Evolutionary conservation across 2,797 vertebrate genomes (phyloP).

Genomic region (Glossophaga mutica): DNA sequence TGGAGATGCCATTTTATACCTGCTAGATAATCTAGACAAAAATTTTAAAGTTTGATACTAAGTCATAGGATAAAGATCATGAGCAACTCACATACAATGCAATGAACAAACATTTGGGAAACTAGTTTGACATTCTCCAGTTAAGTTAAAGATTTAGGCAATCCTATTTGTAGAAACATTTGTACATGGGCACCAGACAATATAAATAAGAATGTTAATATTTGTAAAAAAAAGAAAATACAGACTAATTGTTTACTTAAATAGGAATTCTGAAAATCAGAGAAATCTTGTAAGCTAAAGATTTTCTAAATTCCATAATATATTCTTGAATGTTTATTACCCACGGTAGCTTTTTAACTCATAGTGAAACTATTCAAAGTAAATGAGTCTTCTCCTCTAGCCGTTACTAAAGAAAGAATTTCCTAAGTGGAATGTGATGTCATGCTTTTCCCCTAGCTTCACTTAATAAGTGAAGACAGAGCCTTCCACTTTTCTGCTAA

Average conservation of each 20-base stretch:
- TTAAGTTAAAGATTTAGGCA: neutral
- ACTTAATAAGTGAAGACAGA: neutral
- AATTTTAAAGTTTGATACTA: neutral
- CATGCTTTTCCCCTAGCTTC: neutral
- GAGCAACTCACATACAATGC: neutral
- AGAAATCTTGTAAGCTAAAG: neutral
- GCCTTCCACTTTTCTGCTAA: conserved; percentile 5
- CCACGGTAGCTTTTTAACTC: neutral
- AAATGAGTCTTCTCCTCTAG: neutral
- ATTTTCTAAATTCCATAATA: neutral
- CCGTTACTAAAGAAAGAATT: neutral
- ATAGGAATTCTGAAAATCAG: neutral
- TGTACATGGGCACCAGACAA: neutral
- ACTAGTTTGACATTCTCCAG: neutral
- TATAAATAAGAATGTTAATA: neutral
- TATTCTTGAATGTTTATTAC: neutral
- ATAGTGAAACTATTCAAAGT: neutral
- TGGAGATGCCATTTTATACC: neutral
- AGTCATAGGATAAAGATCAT: neutral
- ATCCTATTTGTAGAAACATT: neutral
- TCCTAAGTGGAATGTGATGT: neutral
- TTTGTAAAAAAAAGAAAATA: neutral
- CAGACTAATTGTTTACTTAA: neutral
- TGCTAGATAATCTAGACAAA: neutral
- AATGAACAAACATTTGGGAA: neutral